A percentile compares a stretch with the other conserved stretches of the same genome.
phyloP scores from a whole-genome alignment of 2,888 invertebrate genomes.

The Morinoia aosen region DNA sequence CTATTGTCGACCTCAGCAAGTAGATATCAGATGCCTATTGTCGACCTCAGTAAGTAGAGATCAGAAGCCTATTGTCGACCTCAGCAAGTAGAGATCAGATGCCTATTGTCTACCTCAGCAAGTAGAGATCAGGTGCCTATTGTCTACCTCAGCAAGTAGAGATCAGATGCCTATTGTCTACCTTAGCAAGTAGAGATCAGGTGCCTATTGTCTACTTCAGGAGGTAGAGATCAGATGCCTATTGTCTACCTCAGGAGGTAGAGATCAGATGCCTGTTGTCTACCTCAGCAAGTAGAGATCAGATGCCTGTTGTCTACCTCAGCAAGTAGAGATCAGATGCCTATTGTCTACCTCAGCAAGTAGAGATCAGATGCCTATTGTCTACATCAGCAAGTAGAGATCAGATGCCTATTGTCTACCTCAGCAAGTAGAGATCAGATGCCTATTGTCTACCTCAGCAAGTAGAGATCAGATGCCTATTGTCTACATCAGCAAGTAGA shows the following conservation, averaged over 20 bases:
- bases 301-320: background rate
- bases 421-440: background rate
- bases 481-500: background rate
- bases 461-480: background rate
- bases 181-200: background rate
- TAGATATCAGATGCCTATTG: no score
- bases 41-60: background rate
- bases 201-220: no score
- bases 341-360: no score
- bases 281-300: background rate
- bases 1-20: background rate
- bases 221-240: background rate
- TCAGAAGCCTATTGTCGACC: no score
- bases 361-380: background rate
- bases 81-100: background rate
- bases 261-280: background rate
- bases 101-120: background rate
- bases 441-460: background rate
- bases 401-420: background rate
- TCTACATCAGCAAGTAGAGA: background rate
- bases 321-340: background rate
- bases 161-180: background rate
- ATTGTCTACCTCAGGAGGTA: background rate
- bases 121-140: background rate
- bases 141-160: background rate